These are phyloP conservation scores for Syngnathus floridae DNA, from an alignment of 2,113 vertebrate species.

Conservation along the genomic window DNA sequence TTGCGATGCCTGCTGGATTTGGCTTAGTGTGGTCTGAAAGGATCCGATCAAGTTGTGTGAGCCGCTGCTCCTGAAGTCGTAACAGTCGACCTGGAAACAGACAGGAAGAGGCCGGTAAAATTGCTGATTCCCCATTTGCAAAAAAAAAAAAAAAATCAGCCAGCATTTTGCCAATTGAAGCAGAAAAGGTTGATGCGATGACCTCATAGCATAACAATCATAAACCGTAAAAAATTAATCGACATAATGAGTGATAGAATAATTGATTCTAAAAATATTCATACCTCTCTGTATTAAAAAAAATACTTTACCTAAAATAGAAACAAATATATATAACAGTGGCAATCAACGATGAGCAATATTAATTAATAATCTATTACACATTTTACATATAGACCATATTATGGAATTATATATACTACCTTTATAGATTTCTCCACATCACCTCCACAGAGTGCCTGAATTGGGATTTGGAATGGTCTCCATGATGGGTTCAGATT, in stretches of 20 bases:
- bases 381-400: background rate
- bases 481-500: conserved; percentile 90
- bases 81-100: conserved; percentile 83
- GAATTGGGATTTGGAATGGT: conserved; percentile 86
- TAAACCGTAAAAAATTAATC: too few species aligned
- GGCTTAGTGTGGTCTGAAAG: conserved; percentile 81
- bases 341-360: too few species aligned
- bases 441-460: conserved; percentile 86
- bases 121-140: background rate
- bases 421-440: conserved; percentile 91
- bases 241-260: too few species aligned
- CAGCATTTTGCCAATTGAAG: background rate
- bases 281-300: too few species aligned
- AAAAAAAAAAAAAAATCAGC: background rate
- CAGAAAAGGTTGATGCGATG: background rate
- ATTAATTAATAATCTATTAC: too few species aligned
- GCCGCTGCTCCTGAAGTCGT: conserved; percentile 87
- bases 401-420: background rate
- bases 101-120: background rate
- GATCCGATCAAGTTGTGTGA: conserved; percentile 90
- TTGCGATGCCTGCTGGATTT: conserved; percentile 78
- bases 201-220: too few species aligned
- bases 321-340: too few species aligned
- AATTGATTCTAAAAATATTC: too few species aligned
- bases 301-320: too few species aligned